Percentiles rank a stretch among this genome's conserved stretches.
Conservation (phyloP, 2,113 vertebrate genomes). For the Bufo gargarizans region DNA sequence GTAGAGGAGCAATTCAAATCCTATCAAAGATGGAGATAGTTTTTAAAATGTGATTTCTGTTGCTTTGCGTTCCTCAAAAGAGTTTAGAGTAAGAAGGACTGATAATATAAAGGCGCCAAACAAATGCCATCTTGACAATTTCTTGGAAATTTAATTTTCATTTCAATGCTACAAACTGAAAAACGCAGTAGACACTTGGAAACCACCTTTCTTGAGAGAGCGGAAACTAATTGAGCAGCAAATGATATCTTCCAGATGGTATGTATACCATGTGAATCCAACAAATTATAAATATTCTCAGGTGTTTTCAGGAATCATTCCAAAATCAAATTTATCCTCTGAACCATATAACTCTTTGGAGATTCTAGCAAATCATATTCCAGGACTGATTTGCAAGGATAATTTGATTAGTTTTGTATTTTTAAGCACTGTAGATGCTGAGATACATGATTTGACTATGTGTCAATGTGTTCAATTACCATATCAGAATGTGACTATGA, state of each 20-base stretch:
- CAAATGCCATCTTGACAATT: constrained; percentile 26
- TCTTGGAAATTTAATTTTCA: constrained; percentile 33
- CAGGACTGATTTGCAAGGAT: constrained; percentile 11
- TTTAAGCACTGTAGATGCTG: constrained; percentile 18
- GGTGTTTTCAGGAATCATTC: constrained; percentile 39
- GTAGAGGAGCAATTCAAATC: not conserved
- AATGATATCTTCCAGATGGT: constrained; percentile 58
- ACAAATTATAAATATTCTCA: constrained; percentile 58
- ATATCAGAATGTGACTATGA: not conserved
- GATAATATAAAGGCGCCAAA: not conserved
- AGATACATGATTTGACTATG: constrained; percentile 5
- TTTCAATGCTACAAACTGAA: constrained; percentile 44
- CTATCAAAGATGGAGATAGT: not conserved
- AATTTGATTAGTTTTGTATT: constrained; percentile 43
- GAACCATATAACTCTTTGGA: constrained; percentile 25
- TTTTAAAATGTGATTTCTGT: not conserved
- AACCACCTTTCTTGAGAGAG: constrained; percentile 40
- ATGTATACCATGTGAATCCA: constrained; percentile 51
- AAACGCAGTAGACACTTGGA: constrained; percentile 34
- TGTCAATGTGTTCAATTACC: not conserved
- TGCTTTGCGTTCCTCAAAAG: not conserved
- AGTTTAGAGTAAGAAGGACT: not conserved
- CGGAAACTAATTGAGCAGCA: constrained; percentile 52
- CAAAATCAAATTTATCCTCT: constrained; percentile 51
- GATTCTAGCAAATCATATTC: constrained; percentile 25